phyloP scores from a whole-genome alignment of 2,888 invertebrate genomes.

The Drosophila dives region DNA sequence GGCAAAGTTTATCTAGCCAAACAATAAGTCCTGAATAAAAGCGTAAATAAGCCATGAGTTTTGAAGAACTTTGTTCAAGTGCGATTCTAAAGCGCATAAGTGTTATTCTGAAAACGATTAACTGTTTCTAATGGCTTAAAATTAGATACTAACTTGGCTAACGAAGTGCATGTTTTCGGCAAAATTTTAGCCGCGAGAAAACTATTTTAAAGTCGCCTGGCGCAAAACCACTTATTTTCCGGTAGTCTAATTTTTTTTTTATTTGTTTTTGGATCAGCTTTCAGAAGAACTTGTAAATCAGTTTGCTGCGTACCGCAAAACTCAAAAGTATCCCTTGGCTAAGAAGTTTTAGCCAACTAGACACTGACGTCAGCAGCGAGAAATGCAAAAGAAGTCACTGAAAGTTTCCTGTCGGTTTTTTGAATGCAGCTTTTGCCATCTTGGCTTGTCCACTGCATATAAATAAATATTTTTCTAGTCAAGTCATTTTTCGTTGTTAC shows the following conservation, averaged over 20 bases:
- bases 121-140: not conserved
- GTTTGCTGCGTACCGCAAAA: conserved; percentile 48
- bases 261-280: conserved; percentile 22
- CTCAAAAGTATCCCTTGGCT: conserved; percentile 55
- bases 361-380: conserved; percentile 38
- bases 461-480: conserved; percentile 59
- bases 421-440: conserved; percentile 34
- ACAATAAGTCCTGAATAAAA: conserved; percentile 1
- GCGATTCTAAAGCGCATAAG: not conserved
- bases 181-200: conserved; percentile 16
- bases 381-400: conserved; percentile 44
- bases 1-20: conserved; percentile 10
- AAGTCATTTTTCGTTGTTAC: conserved; percentile 47
- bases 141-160: not conserved
- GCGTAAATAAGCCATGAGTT: not conserved
- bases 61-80: not conserved
- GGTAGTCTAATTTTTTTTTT: conserved; percentile 11
- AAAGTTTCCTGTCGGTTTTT: conserved; percentile 60
- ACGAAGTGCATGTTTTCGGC: not conserved
- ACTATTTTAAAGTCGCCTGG: conserved; percentile 15
- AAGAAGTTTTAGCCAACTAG: conserved; percentile 59
- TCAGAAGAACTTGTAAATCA: conserved; percentile 48
- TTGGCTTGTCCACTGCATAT: conserved; percentile 2
- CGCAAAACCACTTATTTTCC: conserved; percentile 32
- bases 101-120: not conserved